A percentile compares a stretch with the other conserved stretches of the same genome.
phyloP scores from a whole-genome alignment of 2,888 invertebrate species.

The Pilophorus perplexus region DNA sequence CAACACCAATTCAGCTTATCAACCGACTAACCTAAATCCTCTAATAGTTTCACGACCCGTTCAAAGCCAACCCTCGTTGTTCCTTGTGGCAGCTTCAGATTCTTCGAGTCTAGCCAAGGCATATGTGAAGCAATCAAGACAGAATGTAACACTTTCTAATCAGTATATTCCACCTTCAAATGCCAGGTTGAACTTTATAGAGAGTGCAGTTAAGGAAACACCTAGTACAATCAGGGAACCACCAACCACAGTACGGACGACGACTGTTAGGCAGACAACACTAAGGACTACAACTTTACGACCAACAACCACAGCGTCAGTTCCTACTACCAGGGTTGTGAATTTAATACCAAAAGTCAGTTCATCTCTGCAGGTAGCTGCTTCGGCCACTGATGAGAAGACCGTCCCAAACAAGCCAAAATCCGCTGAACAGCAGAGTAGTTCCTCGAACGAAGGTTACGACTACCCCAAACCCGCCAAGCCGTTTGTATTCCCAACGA shows the following conservation, averaged over 20 bases:
- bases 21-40: constrained; percentile 17
- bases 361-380: too few species aligned
- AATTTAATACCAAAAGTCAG: too few species aligned
- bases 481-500: constrained; percentile 23
- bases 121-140: background rate
- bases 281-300: background rate
- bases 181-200: background rate
- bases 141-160: too few species aligned
- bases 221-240: too few species aligned
- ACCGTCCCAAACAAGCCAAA: background rate
- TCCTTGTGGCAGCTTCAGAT: constrained; percentile 18
- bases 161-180: background rate
- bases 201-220: too few species aligned
- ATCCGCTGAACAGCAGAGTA: too few species aligned
- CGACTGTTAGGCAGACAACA: background rate
- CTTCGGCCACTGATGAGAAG: background rate
- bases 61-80: background rate
- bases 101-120: constrained; percentile 16
- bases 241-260: background rate
- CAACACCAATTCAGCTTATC: background rate
- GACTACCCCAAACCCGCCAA: constrained; percentile 31
- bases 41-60: background rate
- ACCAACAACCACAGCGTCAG: background rate
- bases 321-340: too few species aligned
- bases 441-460: constrained; percentile 20